Evolutionary conservation across 2,797 vertebrate species (phyloP).

Genomic region (Lateolabrax maculatus): DNA sequence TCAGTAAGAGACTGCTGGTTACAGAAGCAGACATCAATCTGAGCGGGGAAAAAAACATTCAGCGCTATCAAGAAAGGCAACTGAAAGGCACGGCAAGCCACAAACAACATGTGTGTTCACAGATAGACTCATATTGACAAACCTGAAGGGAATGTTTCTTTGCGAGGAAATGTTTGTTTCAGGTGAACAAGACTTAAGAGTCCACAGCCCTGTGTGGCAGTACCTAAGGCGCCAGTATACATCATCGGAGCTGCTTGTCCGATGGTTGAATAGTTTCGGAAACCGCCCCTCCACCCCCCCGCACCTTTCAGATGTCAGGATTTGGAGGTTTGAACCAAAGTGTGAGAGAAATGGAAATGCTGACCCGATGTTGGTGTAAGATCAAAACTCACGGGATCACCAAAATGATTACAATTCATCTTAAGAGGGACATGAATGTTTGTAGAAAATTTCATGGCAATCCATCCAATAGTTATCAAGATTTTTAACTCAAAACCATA

Average conservation of each 20-base stretch:
- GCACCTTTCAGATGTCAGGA: background rate
- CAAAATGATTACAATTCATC: background rate
- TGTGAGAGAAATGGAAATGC: too few relatives aligned
- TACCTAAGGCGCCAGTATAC: background rate
- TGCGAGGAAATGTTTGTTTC: background rate
- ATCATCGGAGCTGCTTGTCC: background rate
- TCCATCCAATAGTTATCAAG: too few relatives aligned
- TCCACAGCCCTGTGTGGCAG: background rate
- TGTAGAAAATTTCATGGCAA: too few relatives aligned
- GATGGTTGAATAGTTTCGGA: background rate
- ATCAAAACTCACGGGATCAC: conserved; percentile 1
- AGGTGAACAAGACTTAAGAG: background rate
- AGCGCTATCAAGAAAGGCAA: conserved; percentile 7
- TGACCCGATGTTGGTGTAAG: background rate
- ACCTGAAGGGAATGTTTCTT: background rate
- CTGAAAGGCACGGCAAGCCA: background rate
- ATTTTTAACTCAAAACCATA: too few relatives aligned
- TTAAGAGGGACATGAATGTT: background rate
- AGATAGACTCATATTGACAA: background rate
- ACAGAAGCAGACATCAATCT: conserved; percentile 59
- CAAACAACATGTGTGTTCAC: conserved; percentile 4
- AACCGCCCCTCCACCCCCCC: background rate
- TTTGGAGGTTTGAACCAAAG: too few relatives aligned
- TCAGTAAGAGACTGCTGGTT: conserved; percentile 45
- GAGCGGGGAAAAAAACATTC: conserved; percentile 13